Evolutionary conservation across 2,797 vertebrate species (phyloP), one percentile per base, ranked within the genome.

Genomic region (Acanthurus lineatus): DNA sequence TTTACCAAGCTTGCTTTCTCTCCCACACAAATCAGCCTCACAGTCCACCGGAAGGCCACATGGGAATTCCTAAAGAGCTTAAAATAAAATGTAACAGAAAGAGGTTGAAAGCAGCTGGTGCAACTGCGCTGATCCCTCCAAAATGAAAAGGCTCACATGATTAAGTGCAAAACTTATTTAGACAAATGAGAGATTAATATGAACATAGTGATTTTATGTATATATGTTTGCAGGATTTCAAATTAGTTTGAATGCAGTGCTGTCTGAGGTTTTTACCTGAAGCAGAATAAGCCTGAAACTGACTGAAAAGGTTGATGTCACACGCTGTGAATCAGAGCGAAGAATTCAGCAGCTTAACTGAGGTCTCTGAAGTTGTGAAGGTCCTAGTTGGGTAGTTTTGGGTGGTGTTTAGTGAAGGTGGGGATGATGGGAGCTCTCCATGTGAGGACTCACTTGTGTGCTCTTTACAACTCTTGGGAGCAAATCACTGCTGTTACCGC

Each of bases 21-120:
- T 86, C 82, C 77, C 69, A 76, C 81, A 83, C 75, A 72, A 77
- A 80, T 40, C 45, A 82, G 73, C 67, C 61, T 75, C 35, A n/a
- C 52, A 72, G 48, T 79, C 61, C 52, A 57, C 68, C 1, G 20
- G 25, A 25, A 25, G 25, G 25, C 56, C 85, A 67, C 81, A 66
- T 61, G 83, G 82, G 81, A 84, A 78, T 87, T 82, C 80, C 67
- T 71, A 51, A 73, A 86, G 81, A 84, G 74, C 77, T 82, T 77
- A 78, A 84, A 83, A 85, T 81, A 75, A 79, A 83, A 75, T 22
- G 16, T 57, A 58, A 44, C 48, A 74, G 51, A 51, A 56, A 78
- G 79, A 83, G 54, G 64, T 75, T 82, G 52, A 47, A 49, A 70
- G 68, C 59, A 69, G 56, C 56, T 51, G 48, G 54, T 66, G 63